A percentile compares a stretch with the other conserved stretches of the same genome.
These are phyloP conservation scores for Nematolebias whitei DNA, from an alignment of 2,113 vertebrate species.

Conservation along the genomic window DNA sequence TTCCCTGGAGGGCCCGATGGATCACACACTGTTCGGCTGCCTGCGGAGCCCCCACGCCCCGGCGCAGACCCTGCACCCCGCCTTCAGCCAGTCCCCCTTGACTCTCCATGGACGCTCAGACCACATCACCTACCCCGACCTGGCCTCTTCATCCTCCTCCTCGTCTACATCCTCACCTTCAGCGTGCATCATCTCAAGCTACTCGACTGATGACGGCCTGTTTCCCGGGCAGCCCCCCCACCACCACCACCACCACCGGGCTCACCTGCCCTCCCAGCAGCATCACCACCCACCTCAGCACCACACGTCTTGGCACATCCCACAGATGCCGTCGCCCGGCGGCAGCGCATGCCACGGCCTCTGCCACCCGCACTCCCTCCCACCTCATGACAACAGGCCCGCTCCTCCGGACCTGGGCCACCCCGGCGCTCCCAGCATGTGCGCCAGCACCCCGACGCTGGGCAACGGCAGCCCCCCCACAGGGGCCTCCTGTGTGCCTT, in stretches of 20 bases:
- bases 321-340: conserved; percentile 71
- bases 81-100: conserved; percentile 90
- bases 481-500: conserved; percentile 87
- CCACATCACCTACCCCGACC: conserved; percentile 96
- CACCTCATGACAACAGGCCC: conserved; percentile 80
- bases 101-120: conserved; percentile 94
- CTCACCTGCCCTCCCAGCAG: conserved; percentile 85
- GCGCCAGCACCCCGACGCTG: conserved; percentile 88
- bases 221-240: conserved; percentile 90
- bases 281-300: conserved; percentile 84
- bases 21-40: conserved; percentile 98
- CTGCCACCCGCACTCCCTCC: conserved; percentile 83
- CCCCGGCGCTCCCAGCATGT: conserved; percentile 88
- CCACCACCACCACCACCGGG: conserved; percentile 84
- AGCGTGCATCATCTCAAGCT: conserved; percentile 93
- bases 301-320: conserved; percentile 91
- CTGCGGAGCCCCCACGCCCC: conserved; percentile 94
- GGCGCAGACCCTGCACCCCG: conserved; percentile 93
- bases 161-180: conserved; percentile 84
- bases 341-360: conserved; percentile 84
- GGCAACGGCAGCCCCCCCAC: conserved; percentile 87
- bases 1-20: conserved; percentile 86
- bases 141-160: conserved; percentile 84
- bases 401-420: conserved; percentile 87
- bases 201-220: conserved; percentile 91